Conservation (phyloP, 2,888 invertebrate species). For the Baronia brevicornis region DNA sequence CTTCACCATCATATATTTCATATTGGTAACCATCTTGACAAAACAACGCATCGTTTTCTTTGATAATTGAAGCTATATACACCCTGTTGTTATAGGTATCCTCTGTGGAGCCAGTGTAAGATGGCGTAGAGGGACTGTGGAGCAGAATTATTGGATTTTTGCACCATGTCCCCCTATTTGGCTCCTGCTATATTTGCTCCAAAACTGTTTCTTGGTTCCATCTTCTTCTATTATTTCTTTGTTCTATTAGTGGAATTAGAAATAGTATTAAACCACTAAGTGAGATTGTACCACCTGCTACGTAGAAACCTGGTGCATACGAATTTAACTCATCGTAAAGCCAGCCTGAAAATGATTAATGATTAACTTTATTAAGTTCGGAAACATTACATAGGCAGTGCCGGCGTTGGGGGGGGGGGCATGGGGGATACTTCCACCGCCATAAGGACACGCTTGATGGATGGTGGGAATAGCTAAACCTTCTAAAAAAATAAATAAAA, state of each 20-base stretch:
- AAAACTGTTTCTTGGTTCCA: constrained; percentile 44
- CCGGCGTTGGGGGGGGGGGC: neutral
- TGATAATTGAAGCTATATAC: constrained; percentile 57
- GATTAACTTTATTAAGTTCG: neutral
- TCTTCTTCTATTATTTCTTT: constrained; percentile 33
- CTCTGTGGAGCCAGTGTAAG: constrained; percentile 42
- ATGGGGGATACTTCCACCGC: neutral
- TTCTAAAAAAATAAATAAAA: too few relatives aligned
- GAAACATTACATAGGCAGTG: constrained; percentile 1
- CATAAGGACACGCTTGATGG: too few relatives aligned
- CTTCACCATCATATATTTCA: constrained; percentile 38
- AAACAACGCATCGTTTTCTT: constrained; percentile 43
- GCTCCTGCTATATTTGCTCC: constrained; percentile 63
- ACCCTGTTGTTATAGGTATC: constrained; percentile 64
- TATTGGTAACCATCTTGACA: constrained; percentile 40
- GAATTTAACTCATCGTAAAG: constrained; percentile 85
- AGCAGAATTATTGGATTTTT: constrained; percentile 56
- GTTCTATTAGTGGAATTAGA: constrained; percentile 84
- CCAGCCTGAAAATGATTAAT: constrained; percentile 78
- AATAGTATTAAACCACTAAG: constrained; percentile 92
- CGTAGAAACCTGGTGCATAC: constrained; percentile 90
- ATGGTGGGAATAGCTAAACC: too few relatives aligned
- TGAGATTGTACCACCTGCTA: constrained; percentile 90
- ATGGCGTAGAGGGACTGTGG: constrained; percentile 62
- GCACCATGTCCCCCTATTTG: constrained; percentile 24